Conservation (phyloP, 2,888 invertebrate genomes). For the Allophyes oxyacanthae region DNA sequence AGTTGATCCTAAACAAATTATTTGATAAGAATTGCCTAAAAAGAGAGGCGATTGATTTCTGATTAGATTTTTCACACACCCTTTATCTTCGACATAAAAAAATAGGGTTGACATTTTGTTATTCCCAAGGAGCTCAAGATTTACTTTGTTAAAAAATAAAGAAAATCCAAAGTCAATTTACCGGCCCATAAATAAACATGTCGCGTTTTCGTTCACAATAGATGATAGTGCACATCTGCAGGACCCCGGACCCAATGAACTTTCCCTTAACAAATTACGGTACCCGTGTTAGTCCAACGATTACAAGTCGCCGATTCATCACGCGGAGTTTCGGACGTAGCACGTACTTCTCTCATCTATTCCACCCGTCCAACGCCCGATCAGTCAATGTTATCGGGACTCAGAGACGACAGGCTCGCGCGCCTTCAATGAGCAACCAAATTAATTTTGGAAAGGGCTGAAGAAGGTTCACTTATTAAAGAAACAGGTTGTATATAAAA, state of each 20-base stretch:
- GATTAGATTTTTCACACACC: too few relatives aligned
- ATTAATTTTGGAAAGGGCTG: slow-evolving; percentile 71
- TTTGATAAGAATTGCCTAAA: too few relatives aligned
- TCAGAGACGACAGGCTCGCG: slow-evolving; percentile 64
- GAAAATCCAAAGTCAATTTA: slow-evolving; percentile 49
- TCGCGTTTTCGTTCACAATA: slow-evolving; percentile 69
- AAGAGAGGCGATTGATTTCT: too few relatives aligned
- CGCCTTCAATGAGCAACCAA: slow-evolving; percentile 76
- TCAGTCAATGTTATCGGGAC: slow-evolving; percentile 84
- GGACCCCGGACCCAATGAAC: slow-evolving; percentile 66
- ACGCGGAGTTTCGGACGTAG: slow-evolving; percentile 74
- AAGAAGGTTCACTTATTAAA: slow-evolving; percentile 47
- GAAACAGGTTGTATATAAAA: slow-evolving; percentile 27
- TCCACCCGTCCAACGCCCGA: slow-evolving; percentile 76
- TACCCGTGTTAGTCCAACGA: slow-evolving; percentile 83
- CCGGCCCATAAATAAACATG: slow-evolving; percentile 58
- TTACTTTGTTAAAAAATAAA: slow-evolving; percentile 12
- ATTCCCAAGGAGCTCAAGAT: slow-evolving; percentile 20
- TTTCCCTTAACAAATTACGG: slow-evolving; percentile 79
- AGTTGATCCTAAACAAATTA: too few relatives aligned
- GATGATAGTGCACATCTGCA: slow-evolving; percentile 80
- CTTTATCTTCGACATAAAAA: background rate
- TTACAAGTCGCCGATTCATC: slow-evolving; percentile 87
- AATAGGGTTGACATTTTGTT: slow-evolving; percentile 24
- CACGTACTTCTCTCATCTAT: slow-evolving; percentile 86